phyloP scores from a whole-genome alignment of 2,113 vertebrate species.

The Phainopepla nitens region DNA sequence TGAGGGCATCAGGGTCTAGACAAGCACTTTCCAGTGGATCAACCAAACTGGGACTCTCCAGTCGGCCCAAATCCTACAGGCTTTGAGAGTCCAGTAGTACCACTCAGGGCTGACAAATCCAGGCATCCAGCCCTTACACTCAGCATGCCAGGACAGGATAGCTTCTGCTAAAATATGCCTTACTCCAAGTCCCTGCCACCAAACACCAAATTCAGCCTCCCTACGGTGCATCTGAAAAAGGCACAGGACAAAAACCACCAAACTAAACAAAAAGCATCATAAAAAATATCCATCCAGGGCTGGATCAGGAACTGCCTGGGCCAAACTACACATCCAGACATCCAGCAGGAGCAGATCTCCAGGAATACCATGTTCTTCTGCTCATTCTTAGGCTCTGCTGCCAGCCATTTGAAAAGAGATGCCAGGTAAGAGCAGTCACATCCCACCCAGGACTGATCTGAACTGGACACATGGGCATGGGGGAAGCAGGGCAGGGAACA shows the following conservation, averaged over 20 bases:
- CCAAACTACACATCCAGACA: neutral
- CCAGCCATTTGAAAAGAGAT: fast-evolving
- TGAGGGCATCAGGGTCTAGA: neutral
- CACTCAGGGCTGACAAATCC: neutral
- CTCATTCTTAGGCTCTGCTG: neutral
- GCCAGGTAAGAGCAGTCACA: neutral
- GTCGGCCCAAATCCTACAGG: neutral
- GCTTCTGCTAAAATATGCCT: neutral
- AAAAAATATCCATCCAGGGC: neutral
- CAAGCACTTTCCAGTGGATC: neutral
- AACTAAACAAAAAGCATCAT: neutral
- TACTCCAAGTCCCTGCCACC: neutral
- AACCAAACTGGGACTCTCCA: neutral
- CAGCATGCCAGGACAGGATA: neutral
- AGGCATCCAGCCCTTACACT: neutral
- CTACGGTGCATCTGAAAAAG: neutral
- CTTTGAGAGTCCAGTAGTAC: neutral
- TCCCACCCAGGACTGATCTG: neutral
- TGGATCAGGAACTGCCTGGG: neutral
- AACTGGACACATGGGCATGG: fast-evolving
- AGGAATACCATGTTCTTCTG: neutral
- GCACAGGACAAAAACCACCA: neutral
- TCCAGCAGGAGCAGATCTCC: neutral
- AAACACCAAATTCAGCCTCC: neutral
- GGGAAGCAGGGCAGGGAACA: neutral